Conservation (phyloP, 1,140 invertebrate genomes). For the Panagrolaimus sp. region DNA sequence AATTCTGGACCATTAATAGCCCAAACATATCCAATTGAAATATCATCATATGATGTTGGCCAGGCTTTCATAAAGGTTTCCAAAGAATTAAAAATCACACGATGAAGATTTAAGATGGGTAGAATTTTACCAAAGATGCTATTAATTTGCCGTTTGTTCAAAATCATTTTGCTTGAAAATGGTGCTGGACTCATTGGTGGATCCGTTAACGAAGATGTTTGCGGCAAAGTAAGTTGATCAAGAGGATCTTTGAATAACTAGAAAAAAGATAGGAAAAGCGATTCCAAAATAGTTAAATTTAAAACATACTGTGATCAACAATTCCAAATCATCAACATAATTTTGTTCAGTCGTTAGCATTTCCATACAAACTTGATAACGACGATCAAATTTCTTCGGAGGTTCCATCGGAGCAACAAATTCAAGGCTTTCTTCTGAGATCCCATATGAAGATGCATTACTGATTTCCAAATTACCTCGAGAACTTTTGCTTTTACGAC, state of each 20-base stretch:
- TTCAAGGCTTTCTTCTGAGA: constrained; percentile 3
- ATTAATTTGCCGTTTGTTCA: constrained; percentile 16
- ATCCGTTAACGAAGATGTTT: constrained; percentile 19
- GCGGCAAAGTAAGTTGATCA: constrained; percentile 14
- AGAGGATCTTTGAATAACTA: constrained; percentile 36
- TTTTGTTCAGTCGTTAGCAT: constrained; percentile 39
- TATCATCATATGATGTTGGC: constrained; percentile 20
- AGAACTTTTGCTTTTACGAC: neutral
- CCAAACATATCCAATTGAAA: constrained; percentile 32
- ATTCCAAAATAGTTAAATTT: neutral
- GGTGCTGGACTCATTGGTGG: neutral
- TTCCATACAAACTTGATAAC: constrained; percentile 34
- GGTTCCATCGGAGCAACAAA: neutral
- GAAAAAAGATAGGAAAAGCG: neutral
- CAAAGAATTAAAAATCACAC: constrained; percentile 18
- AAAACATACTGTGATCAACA: constrained; percentile 27
- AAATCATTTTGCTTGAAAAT: neutral
- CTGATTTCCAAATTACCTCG: neutral
- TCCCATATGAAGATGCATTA: neutral
- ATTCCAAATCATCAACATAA: constrained; percentile 28
- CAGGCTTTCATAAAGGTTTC: neutral
- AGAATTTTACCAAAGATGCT: constrained; percentile 29
- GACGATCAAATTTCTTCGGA: constrained; percentile 32
- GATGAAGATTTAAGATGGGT: constrained; percentile 31
- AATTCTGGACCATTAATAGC: constrained; percentile 21